These are phyloP conservation scores for Amiota communis DNA, from an alignment of 2,888 invertebrate genomes.

Conservation along the genomic window DNA sequence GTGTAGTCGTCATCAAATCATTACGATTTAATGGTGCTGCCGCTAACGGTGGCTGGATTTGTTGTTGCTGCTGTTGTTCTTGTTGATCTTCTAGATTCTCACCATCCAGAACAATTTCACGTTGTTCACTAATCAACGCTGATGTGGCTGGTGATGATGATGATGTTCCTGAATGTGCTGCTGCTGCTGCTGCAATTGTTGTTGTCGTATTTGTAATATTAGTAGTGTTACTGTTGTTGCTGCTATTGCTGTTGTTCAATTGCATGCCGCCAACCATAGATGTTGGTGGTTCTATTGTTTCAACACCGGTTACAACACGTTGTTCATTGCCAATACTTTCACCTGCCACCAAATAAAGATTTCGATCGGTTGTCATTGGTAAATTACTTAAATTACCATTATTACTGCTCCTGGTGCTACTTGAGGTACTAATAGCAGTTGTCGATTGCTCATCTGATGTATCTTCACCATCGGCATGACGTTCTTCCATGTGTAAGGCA, in stretches of 20 bases:
- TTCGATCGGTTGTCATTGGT: conserved; percentile 60
- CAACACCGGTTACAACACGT: conserved; percentile 77
- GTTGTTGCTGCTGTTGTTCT: conserved; percentile 38
- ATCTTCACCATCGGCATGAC: conserved; percentile 73
- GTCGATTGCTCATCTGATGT: conserved; percentile 64
- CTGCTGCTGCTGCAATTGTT: conserved; percentile 8
- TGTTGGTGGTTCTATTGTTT: conserved; percentile 61
- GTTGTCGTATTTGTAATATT: conserved; percentile 51
- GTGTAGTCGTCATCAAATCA: conserved; percentile 24
- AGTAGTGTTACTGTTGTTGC: neutral
- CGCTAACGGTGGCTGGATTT: conserved; percentile 33
- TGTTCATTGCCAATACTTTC: conserved; percentile 64
- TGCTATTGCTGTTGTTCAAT: conserved; percentile 43
- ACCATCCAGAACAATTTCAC: conserved; percentile 77
- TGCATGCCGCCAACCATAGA: conserved; percentile 47
- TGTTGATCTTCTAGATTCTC: conserved; percentile 75
- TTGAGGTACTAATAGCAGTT: conserved; percentile 34
- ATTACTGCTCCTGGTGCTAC: conserved; percentile 32
- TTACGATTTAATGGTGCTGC: conserved; percentile 21
- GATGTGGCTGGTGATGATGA: conserved; percentile 29
- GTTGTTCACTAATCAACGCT: conserved; percentile 69
- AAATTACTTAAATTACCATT: conserved; percentile 44
- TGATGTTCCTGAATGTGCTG: conserved; percentile 62
- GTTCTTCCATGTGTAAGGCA: conserved; percentile 71
- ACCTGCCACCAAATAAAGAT: conserved; percentile 68